A percentile compares a stretch with the other conserved stretches of the same genome.
These are phyloP conservation scores for Habropoda laboriosa DNA, from an alignment of 1,140 invertebrate genomes.

Conservation along the genomic window DNA sequence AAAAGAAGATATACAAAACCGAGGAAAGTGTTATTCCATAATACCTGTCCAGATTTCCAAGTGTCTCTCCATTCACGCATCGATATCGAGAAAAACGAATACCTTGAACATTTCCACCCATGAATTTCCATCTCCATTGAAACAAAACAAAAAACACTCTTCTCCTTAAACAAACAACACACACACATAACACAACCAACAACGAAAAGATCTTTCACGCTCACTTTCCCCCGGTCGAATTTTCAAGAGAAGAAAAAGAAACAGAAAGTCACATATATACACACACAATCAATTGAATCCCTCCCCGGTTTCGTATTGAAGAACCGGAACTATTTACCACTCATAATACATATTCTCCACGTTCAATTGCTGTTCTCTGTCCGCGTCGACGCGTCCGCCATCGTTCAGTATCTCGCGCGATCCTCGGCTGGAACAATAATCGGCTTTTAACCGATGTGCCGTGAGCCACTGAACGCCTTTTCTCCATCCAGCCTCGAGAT, in stretches of 20 bases:
- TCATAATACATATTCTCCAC: slow-evolving; percentile 5
- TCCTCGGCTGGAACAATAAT: slow-evolving; percentile 40
- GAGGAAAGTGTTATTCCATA: not conserved
- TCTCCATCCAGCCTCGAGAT: slow-evolving; percentile 26
- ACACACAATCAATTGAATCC: not conserved
- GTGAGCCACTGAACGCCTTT: slow-evolving; percentile 3
- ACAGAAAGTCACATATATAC: too few species aligned
- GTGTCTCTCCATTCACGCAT: not conserved
- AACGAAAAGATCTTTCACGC: not conserved
- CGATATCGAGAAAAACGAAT: not conserved
- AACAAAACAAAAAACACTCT: too few species aligned
- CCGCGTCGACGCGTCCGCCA: not conserved
- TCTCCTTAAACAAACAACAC: not conserved
- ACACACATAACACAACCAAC: not conserved
- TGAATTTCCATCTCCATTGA: not conserved
- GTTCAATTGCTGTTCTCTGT: slow-evolving; percentile 21
- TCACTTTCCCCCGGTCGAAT: not conserved
- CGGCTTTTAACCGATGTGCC: slow-evolving; percentile 44
- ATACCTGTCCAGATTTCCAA: not conserved
- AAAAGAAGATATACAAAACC: not conserved
- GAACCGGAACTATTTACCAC: not conserved
- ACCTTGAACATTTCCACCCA: not conserved
- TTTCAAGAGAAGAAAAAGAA: not conserved
- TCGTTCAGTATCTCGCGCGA: not conserved
- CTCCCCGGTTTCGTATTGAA: not conserved